Evolutionary conservation across 2,888 invertebrate genomes (phyloP), one percentile per base, ranked within the genome.

Genomic region (Napeogenes sylphis): DNA sequence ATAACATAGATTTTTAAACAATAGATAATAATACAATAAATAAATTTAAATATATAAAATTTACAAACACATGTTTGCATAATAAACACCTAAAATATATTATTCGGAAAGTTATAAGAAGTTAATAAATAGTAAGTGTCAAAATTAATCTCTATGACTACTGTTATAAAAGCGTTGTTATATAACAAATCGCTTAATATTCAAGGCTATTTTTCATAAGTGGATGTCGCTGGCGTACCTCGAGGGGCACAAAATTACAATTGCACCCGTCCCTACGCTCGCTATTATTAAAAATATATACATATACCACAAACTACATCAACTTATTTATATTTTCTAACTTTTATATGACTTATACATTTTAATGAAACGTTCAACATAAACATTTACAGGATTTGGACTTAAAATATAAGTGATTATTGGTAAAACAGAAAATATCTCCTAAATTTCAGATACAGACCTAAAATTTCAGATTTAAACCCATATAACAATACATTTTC

Each of bases 121-220:
- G 3, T 30, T 12, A 51, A 30, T 30, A 51, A 30, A 8, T 14
- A 51, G 10, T 51, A 51, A 30, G 3, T 21, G 6, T 4, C 0
- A 21, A 14, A 51, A 51, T 5, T 4, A 2, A 30, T 51, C 10
- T 42, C 42, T 38, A 8, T 6, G 38, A 60, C 57, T 58, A 45
- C 45, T 56, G 33, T 45, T 58, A 65, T 68, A 61, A 64, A 66
- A 66, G 54, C 56, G 64, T 66, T 67, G 63, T 68, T 67, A 68
- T 64, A 68, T 72, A 67, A 70, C 62, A 69, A 67, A 70, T 70
- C 66, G 68, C 68, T 72, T 72, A 71, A 72, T 71, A 71, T 71
- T 69, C 67, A 69, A 69, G 66, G 72, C 71, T 69, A 71, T 72
- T 72, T 72, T 71, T 72, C 71, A 72, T 70, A 65, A 67, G 67